A percentile compares a stretch with the other conserved stretches of the same genome.
phyloP scores from a whole-genome alignment of 2,888 invertebrate genomes.

The Julus scanicus region DNA sequence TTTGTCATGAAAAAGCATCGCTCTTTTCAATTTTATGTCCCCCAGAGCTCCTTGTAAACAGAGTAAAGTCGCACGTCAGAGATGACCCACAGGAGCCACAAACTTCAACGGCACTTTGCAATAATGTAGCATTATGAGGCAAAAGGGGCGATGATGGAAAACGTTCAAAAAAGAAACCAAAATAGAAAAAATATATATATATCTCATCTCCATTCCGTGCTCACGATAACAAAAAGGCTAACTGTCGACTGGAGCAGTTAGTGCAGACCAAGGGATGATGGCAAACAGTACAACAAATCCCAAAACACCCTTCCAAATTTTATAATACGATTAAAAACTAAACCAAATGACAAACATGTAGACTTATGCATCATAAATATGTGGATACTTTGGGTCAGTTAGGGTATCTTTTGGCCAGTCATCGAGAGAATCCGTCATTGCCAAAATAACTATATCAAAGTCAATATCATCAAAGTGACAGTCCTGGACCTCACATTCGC shows the following conservation, averaged over 20 bases:
- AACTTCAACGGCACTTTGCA: slow-evolving; percentile 44
- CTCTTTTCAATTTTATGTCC: slow-evolving; percentile 30
- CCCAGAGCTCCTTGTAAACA: slow-evolving; percentile 49
- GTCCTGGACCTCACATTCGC: not conserved
- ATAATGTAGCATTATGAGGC: slow-evolving; percentile 26
- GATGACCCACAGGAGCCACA: slow-evolving; percentile 46
- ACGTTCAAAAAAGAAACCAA: not conserved
- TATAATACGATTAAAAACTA: not conserved
- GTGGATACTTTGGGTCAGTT: no score
- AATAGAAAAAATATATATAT: not conserved
- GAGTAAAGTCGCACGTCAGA: slow-evolving; percentile 34
- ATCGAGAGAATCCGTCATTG: no score
- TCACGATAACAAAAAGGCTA: not conserved
- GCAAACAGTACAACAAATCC: not conserved
- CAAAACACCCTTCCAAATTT: not conserved
- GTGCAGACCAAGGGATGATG: not conserved
- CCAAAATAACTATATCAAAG: no score
- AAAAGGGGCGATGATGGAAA: slow-evolving; percentile 16
- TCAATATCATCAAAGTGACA: not conserved
- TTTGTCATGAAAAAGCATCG: slow-evolving; percentile 25
- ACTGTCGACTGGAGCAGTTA: not conserved
- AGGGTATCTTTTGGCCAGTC: no score
- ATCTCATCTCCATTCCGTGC: not conserved
- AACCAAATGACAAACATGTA: not conserved
- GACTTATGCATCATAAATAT: no score